Conservation (phyloP, 2,888 invertebrate species). For the Notodonta ziczac region DNA sequence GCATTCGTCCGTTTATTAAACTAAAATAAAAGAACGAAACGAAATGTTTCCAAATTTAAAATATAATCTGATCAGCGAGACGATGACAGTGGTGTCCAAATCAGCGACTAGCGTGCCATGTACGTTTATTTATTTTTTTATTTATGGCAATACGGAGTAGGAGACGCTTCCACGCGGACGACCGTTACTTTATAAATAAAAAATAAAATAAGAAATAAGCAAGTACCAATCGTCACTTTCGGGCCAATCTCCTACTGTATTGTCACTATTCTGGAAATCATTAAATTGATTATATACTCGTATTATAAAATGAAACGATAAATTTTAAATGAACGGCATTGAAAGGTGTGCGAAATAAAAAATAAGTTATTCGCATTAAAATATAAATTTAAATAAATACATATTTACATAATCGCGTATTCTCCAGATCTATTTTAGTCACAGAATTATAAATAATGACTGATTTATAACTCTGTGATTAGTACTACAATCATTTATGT, state of each 20-base stretch:
- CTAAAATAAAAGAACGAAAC: slow-evolving; percentile 33
- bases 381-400: no score
- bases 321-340: not conserved
- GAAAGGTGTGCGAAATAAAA: not conserved
- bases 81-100: slow-evolving; percentile 80
- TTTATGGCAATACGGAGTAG: slow-evolving; percentile 78
- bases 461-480: no score
- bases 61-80: slow-evolving; percentile 69
- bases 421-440: no score
- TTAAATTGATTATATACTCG: not conserved
- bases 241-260: slow-evolving; percentile 76
- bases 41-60: slow-evolving; percentile 19
- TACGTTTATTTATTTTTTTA: slow-evolving; percentile 68
- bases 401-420: no score
- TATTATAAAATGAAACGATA: not conserved
- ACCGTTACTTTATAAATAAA: slow-evolving; percentile 64
- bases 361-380: no score
- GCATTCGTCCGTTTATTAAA: slow-evolving; percentile 38
- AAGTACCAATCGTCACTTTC: slow-evolving; percentile 76
- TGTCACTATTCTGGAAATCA: slow-evolving; percentile 74
- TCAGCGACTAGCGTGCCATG: slow-evolving; percentile 81
- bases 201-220: slow-evolving; percentile 26
- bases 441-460: no score
- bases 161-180: slow-evolving; percentile 64
- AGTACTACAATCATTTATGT: no score